These are phyloP conservation scores for Musca vetustissima DNA, from an alignment of 1,140 invertebrate genomes.

Conservation along the genomic window DNA sequence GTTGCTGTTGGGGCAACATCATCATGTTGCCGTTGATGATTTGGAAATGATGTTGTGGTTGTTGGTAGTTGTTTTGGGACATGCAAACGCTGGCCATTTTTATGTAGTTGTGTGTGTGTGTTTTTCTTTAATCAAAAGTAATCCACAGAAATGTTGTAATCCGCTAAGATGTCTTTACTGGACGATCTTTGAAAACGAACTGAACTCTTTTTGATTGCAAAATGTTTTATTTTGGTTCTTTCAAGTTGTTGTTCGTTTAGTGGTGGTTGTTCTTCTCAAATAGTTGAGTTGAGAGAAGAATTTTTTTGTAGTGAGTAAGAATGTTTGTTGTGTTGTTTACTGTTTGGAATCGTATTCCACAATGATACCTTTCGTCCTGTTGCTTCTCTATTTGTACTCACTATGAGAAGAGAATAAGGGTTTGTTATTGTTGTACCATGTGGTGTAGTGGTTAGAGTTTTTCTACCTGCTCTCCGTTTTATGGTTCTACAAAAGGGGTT, in stretches of 20 bases:
- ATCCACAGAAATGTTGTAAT: slow-evolving; percentile 14
- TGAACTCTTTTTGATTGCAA: slow-evolving; percentile 22
- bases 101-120: slow-evolving; percentile 3
- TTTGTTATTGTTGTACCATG: background rate
- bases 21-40: slow-evolving; percentile 45
- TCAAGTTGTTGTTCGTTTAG: slow-evolving; percentile 4
- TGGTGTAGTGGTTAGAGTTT: background rate
- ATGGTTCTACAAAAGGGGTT: slow-evolving; percentile 4
- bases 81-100: slow-evolving; percentile 50
- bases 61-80: slow-evolving; percentile 37
- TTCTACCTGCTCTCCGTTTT: slow-evolving; percentile 15
- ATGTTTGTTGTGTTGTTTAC: slow-evolving; percentile 32
- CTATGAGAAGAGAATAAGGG: slow-evolving; percentile 4
- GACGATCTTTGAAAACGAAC: background rate
- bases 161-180: slow-evolving; percentile 5
- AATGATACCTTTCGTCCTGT: slow-evolving; percentile 54
- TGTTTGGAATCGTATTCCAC: slow-evolving; percentile 53
- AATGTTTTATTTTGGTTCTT: background rate
- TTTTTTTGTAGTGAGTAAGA: background rate
- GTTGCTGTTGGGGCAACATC: slow-evolving; percentile 35
- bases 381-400: slow-evolving; percentile 35
- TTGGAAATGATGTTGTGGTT: slow-evolving; percentile 46
- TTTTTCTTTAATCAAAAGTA: background rate
- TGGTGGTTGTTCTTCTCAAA: slow-evolving; percentile 27
- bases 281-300: slow-evolving; percentile 29